phyloP scores from a whole-genome alignment of 2,113 vertebrate genomes.

The Chelonoidis abingdonii region DNA sequence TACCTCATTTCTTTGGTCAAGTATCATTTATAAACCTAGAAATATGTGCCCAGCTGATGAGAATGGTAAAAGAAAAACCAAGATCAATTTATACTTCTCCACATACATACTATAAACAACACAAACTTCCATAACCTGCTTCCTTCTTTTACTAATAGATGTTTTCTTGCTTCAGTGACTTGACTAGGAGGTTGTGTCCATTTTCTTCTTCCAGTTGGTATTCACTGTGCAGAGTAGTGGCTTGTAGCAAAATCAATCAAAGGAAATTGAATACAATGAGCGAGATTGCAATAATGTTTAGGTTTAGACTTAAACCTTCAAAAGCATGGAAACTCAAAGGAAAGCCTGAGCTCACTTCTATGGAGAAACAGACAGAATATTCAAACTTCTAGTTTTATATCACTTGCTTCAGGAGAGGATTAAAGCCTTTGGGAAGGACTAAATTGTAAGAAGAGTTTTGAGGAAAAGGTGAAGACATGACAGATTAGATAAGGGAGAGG shows the following conservation, averaged over 20 bases:
- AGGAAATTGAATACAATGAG: not conserved
- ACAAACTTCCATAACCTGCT: not conserved
- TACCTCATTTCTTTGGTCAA: not conserved
- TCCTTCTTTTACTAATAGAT: not conserved
- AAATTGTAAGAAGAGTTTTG: not conserved
- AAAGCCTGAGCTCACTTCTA: not conserved
- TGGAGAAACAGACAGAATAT: not conserved
- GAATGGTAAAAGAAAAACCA: not conserved
- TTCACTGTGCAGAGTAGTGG: not conserved
- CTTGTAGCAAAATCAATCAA: not conserved
- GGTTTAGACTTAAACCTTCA: not conserved
- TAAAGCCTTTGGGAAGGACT: not conserved
- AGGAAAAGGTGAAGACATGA: not conserved
- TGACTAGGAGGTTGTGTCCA: not conserved
- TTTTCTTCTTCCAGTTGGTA: not conserved
- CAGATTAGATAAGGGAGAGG: not conserved
- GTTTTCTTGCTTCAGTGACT: not conserved
- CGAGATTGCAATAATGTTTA: not conserved
- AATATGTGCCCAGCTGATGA: not conserved
- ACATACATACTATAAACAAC: not conserved
- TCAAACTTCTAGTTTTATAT: not conserved
- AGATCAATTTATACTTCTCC: not conserved
- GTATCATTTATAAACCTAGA: not conserved
- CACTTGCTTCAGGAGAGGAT: not conserved
- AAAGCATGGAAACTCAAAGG: not conserved